Evolutionary conservation across 2,888 invertebrate species (phyloP).

Genomic region (Crossocerus cetratus): DNA sequence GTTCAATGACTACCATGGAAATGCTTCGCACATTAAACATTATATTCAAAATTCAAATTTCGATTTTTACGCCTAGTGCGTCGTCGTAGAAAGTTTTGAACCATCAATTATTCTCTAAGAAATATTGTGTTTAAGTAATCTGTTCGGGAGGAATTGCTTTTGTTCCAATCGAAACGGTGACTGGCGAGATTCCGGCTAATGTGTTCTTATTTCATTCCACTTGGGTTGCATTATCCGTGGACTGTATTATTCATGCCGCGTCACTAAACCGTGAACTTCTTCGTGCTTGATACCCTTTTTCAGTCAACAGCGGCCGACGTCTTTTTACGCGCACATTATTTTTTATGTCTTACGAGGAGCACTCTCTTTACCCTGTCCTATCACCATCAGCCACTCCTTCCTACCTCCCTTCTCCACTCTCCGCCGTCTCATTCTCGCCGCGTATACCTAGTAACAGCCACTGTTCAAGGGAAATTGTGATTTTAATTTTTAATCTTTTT

Average conservation of each 20-base stretch:
- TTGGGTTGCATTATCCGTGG: conserved; percentile 39
- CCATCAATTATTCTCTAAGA: too few relatives aligned
- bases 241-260: conserved; percentile 54
- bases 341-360: conserved; percentile 55
- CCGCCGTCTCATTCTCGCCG: conserved; percentile 25
- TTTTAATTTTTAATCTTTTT: conserved; percentile 68
- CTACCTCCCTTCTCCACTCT: conserved; percentile 14
- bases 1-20: conserved; percentile 48
- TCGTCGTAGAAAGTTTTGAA: too few relatives aligned
- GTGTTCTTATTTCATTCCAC: conserved; percentile 45
- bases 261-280: conserved; percentile 56
- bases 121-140: too few relatives aligned
- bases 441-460: conserved; percentile 34
- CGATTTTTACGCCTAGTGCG: too few relatives aligned
- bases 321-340: conserved; percentile 61
- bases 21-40: background rate
- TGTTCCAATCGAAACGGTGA: too few relatives aligned
- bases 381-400: conserved; percentile 28
- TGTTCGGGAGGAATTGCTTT: too few relatives aligned
- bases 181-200: conserved; percentile 40
- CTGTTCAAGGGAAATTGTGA: conserved; percentile 63
- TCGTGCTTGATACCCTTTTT: conserved; percentile 41
- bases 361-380: conserved; percentile 46
- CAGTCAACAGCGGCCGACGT: conserved; percentile 43
- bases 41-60: too few relatives aligned